phyloP scores from a whole-genome alignment of 2,113 vertebrate genomes.

The Microtus oregoni region DNA sequence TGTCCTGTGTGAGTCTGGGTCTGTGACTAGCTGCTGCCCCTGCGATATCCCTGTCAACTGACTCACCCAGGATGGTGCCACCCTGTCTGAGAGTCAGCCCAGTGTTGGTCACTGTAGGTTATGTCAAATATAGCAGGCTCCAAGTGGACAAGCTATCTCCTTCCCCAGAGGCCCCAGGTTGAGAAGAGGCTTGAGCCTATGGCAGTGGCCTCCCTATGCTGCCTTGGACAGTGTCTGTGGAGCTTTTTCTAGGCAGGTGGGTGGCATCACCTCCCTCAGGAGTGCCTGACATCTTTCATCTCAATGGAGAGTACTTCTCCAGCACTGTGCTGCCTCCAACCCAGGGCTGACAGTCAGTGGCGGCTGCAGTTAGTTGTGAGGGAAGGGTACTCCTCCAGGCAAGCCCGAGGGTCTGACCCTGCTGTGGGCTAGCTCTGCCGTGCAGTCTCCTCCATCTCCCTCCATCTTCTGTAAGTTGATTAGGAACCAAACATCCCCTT shows the following conservation, averaged over 20 bases:
- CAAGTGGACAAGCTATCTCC: background rate
- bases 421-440: background rate
- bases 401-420: background rate
- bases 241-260: background rate
- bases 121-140: background rate
- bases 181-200: background rate
- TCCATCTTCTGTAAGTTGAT: background rate
- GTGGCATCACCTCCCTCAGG: background rate
- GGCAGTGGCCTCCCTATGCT: background rate
- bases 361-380: background rate
- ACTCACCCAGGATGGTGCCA: background rate
- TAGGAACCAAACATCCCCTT: too few species aligned
- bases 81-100: background rate
- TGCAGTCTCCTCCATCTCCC: background rate
- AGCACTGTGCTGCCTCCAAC: background rate
- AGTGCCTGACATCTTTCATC: background rate
- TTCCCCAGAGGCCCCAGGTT: background rate
- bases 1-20: background rate
- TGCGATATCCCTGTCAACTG: background rate
- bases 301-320: too few species aligned
- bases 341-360: background rate
- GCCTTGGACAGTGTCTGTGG: background rate
- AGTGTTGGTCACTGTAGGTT: background rate
- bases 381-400: background rate
- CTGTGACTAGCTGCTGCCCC: too few species aligned